Evolutionary conservation across 2,797 vertebrate species (phyloP).

Genomic region (Microchirus variegatus): DNA sequence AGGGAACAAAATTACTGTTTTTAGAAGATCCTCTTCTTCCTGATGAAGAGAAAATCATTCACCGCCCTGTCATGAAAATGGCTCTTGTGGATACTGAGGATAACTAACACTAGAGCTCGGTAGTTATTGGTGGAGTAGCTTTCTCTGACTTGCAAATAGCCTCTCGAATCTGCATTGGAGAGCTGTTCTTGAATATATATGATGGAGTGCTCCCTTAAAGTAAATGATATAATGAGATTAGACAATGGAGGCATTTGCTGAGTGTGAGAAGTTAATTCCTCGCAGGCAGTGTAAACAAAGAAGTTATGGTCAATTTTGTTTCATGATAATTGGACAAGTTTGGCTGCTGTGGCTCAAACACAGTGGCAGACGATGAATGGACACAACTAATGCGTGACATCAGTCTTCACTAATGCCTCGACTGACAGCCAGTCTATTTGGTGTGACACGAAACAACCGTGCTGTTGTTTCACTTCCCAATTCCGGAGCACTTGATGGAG

Average conservation of each 20-base stretch:
- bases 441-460: conserved; percentile 46
- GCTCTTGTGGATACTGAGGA: conserved; percentile 62
- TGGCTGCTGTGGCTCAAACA: conserved; percentile 6
- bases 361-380: conserved; percentile 12
- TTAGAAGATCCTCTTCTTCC: conserved; percentile 77
- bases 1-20: conserved; percentile 66
- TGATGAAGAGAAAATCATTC: conserved; percentile 64
- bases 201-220: conserved; percentile 46
- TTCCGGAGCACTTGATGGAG: conserved; percentile 48
- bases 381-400: conserved; percentile 47
- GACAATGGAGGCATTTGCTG: conserved; percentile 26
- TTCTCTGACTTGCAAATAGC: conserved; percentile 66
- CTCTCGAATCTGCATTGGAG: conserved; percentile 53
- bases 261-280: conserved; percentile 49
- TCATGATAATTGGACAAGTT: conserved; percentile 16
- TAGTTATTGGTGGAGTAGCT: conserved; percentile 65
- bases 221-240: conserved; percentile 48
- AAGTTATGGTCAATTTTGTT: neutral
- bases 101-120: conserved; percentile 63
- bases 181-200: conserved; percentile 49
- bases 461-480: conserved; percentile 45
- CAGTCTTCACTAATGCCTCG: conserved; percentile 53
- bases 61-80: conserved; percentile 30
- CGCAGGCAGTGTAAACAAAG: conserved; percentile 8
- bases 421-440: conserved; percentile 50